Conservation (phyloP, 2,888 invertebrate genomes). For the Crioceris asparagi region DNA sequence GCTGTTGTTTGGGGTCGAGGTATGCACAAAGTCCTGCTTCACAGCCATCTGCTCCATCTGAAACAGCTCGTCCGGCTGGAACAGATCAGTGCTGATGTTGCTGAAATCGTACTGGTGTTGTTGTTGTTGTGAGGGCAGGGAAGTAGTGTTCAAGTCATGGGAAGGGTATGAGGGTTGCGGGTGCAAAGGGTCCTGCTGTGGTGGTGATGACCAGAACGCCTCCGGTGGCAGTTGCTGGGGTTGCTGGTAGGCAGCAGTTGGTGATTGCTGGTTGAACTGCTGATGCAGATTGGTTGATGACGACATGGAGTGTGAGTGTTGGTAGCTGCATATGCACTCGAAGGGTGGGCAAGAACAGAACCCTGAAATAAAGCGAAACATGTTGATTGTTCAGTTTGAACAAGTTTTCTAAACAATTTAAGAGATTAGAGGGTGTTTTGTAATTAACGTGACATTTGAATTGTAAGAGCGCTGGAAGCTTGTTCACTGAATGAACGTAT, state of each 20-base stretch:
- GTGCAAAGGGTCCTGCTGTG: conserved; percentile 36
- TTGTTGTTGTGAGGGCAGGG: conserved; percentile 25
- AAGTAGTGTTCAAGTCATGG: conserved; percentile 16
- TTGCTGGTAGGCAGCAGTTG: conserved; percentile 6
- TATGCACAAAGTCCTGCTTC: conserved; percentile 51
- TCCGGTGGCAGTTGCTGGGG: conserved; percentile 7
- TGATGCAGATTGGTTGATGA: conserved; percentile 21
- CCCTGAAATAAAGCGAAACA: conserved; percentile 36
- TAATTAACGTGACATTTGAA: too few relatives aligned
- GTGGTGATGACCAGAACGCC: conserved; percentile 13
- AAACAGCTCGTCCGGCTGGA: conserved; percentile 69
- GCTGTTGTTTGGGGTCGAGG: conserved; percentile 42
- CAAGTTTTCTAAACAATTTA: neutral
- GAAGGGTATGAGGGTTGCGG: conserved; percentile 28
- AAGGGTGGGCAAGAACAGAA: conserved; percentile 66
- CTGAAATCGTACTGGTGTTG: conserved; percentile 48
- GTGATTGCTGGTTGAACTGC: conserved; percentile 12
- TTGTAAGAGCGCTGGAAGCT: too few relatives aligned
- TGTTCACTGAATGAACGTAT: too few relatives aligned
- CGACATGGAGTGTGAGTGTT: too few relatives aligned
- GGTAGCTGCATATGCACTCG: conserved; percentile 56
- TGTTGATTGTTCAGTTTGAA: conserved; percentile 5
- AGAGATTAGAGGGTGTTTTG: too few relatives aligned
- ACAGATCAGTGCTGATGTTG: conserved; percentile 52
- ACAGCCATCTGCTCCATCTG: conserved; percentile 64